These are phyloP conservation scores for Mola mola DNA, from an alignment of 2,113 vertebrate genomes.

Conservation along the genomic window DNA sequence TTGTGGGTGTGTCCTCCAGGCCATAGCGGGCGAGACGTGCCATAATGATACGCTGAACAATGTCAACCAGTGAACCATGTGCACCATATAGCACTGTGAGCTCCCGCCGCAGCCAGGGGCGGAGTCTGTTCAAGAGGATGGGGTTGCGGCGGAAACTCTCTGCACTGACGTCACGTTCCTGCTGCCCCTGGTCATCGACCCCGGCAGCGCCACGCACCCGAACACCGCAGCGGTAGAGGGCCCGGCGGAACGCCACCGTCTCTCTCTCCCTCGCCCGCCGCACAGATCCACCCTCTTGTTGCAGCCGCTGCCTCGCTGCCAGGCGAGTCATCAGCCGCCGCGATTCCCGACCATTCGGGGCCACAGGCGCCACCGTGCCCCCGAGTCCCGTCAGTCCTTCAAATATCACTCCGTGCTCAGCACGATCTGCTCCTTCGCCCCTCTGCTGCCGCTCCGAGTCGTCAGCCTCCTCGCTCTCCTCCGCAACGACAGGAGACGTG, in stretches of 20 bases:
- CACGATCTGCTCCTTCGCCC: constrained; percentile 51
- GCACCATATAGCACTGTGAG: constrained; percentile 88
- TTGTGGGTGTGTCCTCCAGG: constrained; percentile 82
- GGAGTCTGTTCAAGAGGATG: constrained; percentile 84
- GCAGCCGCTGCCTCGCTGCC: constrained; percentile 46
- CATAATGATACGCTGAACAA: constrained; percentile 90
- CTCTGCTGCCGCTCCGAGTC: constrained; percentile 53
- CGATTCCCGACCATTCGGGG: constrained; percentile 14
- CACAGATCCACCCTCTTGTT: constrained; percentile 41
- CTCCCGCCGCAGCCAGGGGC: constrained; percentile 90
- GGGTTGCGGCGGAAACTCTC: constrained; percentile 88
- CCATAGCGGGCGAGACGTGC: constrained; percentile 85
- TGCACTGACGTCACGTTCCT: constrained; percentile 86
- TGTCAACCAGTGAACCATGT: constrained; percentile 86
- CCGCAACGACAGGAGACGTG: background rate
- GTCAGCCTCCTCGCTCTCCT: constrained; percentile 32
- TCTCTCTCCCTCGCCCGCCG: constrained; percentile 60
- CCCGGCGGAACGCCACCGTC: constrained; percentile 53
- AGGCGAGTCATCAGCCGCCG: constrained; percentile 49
- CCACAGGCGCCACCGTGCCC: background rate
- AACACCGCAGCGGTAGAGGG: constrained; percentile 72
- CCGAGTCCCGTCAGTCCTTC: constrained; percentile 54
- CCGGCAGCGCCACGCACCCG: constrained; percentile 80
- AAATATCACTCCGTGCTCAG: constrained; percentile 86
- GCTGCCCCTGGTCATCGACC: constrained; percentile 64